These are phyloP conservation scores for Sycophila sp. DNA, from an alignment of 1,140 invertebrate genomes.

Conservation along the genomic window DNA sequence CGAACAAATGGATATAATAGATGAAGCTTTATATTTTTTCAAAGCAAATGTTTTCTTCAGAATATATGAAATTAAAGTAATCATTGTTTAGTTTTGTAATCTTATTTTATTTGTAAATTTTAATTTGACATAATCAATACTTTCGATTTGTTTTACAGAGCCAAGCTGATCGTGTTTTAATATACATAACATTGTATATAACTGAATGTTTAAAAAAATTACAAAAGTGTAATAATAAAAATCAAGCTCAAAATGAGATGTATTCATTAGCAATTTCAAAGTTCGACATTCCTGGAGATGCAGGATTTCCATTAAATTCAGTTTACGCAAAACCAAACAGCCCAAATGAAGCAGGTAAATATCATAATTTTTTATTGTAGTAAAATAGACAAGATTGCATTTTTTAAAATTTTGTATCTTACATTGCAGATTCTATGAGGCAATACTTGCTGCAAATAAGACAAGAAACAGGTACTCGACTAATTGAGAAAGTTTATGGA, in stretches of 20 bases:
- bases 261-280: conserved; percentile 93
- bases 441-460: conserved; percentile 94
- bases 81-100: conserved; percentile 18
- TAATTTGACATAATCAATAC: background rate
- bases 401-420: conserved; percentile 32
- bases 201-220: conserved; percentile 97
- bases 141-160: conserved; percentile 71
- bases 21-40: conserved; percentile 97
- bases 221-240: conserved; percentile 90
- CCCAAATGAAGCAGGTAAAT: conserved; percentile 79
- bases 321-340: conserved; percentile 92
- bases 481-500: conserved; percentile 83
- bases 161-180: conserved; percentile 94
- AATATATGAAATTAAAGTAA: conserved; percentile 98
- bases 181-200: conserved; percentile 98
- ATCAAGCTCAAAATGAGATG: conserved; percentile 94
- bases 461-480: conserved; percentile 91
- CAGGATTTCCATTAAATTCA: conserved; percentile 96
- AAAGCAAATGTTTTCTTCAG: conserved; percentile 99
- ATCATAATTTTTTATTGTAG: background rate
- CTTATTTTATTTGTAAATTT: conserved; percentile 10
- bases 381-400: background rate
- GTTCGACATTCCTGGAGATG: conserved; percentile 97
- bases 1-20: conserved; percentile 91
- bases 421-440: conserved; percentile 84